Evolutionary conservation across 2,113 vertebrate species (phyloP).

Genomic region (Petrocephalus zakoni): DNA sequence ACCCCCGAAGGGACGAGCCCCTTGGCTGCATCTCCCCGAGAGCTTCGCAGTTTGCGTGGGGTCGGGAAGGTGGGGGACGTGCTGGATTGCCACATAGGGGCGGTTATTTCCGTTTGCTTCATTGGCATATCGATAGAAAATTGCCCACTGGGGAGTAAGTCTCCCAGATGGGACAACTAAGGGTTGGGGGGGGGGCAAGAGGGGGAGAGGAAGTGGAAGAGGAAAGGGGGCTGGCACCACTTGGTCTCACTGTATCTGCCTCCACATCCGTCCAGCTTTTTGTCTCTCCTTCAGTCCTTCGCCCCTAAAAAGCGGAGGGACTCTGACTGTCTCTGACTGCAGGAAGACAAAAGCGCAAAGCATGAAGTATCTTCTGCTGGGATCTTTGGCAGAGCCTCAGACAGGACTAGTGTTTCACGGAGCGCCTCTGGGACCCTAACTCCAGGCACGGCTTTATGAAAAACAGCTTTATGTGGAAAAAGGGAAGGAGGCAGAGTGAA

Average conservation of each 20-base stretch:
- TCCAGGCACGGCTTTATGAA: conserved; percentile 71
- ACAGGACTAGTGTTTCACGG: conserved; percentile 72
- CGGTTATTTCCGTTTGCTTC: not conserved
- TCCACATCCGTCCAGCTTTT: not conserved
- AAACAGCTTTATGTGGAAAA: conserved; percentile 77
- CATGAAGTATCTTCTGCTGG: conserved; percentile 64
- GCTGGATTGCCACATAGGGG: not conserved
- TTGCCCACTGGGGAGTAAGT: not conserved
- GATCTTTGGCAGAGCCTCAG: conserved; percentile 71
- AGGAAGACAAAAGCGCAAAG: conserved; percentile 45
- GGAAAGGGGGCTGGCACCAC: not conserved
- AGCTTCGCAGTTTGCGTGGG: too few relatives aligned
- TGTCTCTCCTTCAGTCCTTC: not conserved
- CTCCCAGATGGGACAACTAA: not conserved
- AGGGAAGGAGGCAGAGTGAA: conserved; percentile 14
- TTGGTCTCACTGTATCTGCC: not conserved
- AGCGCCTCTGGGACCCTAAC: conserved; percentile 65
- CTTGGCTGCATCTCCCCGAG: not conserved
- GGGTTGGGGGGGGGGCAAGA: not conserved
- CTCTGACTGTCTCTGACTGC: not conserved
- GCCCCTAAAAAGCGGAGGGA: conserved; percentile 23
- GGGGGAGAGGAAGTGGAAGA: not conserved
- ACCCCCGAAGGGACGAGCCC: not conserved
- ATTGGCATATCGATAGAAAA: not conserved
- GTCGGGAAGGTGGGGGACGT: not conserved